These are phyloP conservation scores for Rhorus exstirpatorius DNA, from an alignment of 2,888 invertebrate species.

Conservation along the genomic window DNA sequence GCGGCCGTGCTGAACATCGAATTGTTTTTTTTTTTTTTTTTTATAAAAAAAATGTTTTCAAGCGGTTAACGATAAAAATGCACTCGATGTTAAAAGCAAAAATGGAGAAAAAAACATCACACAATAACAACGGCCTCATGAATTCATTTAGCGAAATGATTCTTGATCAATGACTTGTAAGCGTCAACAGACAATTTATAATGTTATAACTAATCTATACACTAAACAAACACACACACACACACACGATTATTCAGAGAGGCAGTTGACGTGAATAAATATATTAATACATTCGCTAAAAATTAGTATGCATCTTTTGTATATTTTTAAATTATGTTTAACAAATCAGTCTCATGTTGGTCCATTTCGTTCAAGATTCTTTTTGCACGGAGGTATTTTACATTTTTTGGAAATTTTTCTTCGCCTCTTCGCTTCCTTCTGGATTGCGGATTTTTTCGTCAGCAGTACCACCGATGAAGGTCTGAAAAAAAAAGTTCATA, in stretches of 20 bases:
- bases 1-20: conserved; percentile 71
- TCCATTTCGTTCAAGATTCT: conserved; percentile 26
- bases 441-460: conserved; percentile 54
- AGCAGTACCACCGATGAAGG: conserved; percentile 65
- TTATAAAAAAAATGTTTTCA: conserved; percentile 75
- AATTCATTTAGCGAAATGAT: conserved; percentile 46
- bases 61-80: conserved; percentile 75
- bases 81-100: conserved; percentile 78
- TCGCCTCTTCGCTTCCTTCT: conserved; percentile 54
- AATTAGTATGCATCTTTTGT: conserved; percentile 40
- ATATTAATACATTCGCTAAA: conserved; percentile 67
- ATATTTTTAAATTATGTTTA: too few relatives aligned
- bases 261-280: conserved; percentile 66
- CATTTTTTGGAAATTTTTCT: conserved; percentile 58
- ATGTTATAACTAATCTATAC: conserved; percentile 57
- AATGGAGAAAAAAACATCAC: conserved; percentile 34
- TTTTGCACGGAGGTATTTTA: conserved; percentile 52
- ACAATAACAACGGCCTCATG: conserved; percentile 42
- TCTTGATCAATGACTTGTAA: conserved; percentile 52
- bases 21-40: conserved; percentile 70
- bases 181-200: conserved; percentile 47
- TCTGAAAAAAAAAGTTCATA: conserved; percentile 39
- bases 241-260: conserved; percentile 56
- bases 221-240: conserved; percentile 24
- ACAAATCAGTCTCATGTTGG: conserved; percentile 37